Evolutionary conservation across 1,140 invertebrate genomes (phyloP), one percentile per base, ranked within the genome.

Genomic region (Formica exsecta): DNA sequence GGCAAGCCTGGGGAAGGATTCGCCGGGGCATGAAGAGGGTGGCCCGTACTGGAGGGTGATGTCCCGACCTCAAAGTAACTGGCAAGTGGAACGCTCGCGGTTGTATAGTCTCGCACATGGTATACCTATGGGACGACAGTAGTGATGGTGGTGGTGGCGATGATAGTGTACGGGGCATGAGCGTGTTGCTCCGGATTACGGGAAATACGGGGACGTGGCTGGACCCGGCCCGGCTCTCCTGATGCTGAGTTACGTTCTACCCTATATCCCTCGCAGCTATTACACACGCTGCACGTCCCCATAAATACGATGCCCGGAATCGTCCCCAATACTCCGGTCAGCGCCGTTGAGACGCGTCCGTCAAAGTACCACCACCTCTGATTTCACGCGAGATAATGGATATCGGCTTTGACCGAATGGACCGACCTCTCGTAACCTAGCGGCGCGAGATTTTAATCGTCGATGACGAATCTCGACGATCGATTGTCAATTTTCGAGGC

Each of bases 161-260:
- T 76, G 74, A 65, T 75, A 38, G 85, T 83, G 73, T 89, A 84
- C 86, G 71, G 75, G 51, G 51, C 48, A n/a, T 32, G 88, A 90
- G 85, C 87, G 91, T 92, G 92, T 92, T 93, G 92, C 80, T 64
- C 74, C 84, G 92, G 93, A 93, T 93, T 93, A 93, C 92, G 88
- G 92, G 89, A 11, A 91, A 93, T 92, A 89, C 89, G 73, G 83
- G 65, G 77, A n/a, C n/a, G n/a, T n/a, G n/a, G n/a, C n/a, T n/a
- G 65, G 77, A 76, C 61, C 85, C 61, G 87, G 76, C 44, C 48
- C 74, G 71, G 65, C 79, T 84, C 65, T 81, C 88, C 90, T 93
- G 93, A 93, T 93, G 92, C 92, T 93, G 92, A 93, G 92, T 93
- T 93, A 93, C 93, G 93, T 92, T 87, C 92, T 65, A 70, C 79